Evolutionary conservation across 2,113 vertebrate genomes (phyloP), one percentile per base, ranked within the genome.

Genomic region (Sisor rabdophorus): DNA sequence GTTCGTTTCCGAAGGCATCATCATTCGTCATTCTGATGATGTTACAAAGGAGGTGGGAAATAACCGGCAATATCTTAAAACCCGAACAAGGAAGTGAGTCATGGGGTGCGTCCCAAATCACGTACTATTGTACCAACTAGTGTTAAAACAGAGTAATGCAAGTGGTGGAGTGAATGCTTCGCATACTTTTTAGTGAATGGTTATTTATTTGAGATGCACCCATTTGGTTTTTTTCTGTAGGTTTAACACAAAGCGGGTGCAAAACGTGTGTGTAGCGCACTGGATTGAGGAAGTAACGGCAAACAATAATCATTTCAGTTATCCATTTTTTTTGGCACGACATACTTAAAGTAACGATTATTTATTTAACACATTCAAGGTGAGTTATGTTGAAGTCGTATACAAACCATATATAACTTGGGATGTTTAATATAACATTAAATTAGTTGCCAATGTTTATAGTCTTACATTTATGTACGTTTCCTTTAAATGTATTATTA

Each of bases 31-130:
- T 54, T 1, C 11, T 32, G 63, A 0, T 26, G 9, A 12, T 58
- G 71, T 20, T n/a, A 24, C 28, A 28, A 13, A 59, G 75, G 48
- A 40, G 53, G 36, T 48, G 63, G 32, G 64, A 69, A 59, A 69
- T 50, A 67, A 68, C 61, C 59, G 30, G 6, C 20, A 61, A 32
- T 77, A 79, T 85, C 16, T 80, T 81, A 67, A 2, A 3, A 13
- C 20, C 24, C 36, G 79, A 81, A 78, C 69, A 65, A 84, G 90
- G 89, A 92, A 93, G 88, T 91, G 90, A 91, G 86, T 93, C 90
- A 92, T 60, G 2, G 53, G 32, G 0, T 5, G 4, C 32, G 53
- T 72, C 32, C 54, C 32, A 19, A 72, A 72, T 72, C 52, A 15
- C 32, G 24, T 1, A 52, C 10, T 28, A 19, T 1, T 2, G 1